Evolutionary conservation across 30 jellyfish, hydroid and myxozoan genomes (phyloP), one percentile per base, ranked within the genome.

Genomic region (Hydra vulgaris): DNA sequence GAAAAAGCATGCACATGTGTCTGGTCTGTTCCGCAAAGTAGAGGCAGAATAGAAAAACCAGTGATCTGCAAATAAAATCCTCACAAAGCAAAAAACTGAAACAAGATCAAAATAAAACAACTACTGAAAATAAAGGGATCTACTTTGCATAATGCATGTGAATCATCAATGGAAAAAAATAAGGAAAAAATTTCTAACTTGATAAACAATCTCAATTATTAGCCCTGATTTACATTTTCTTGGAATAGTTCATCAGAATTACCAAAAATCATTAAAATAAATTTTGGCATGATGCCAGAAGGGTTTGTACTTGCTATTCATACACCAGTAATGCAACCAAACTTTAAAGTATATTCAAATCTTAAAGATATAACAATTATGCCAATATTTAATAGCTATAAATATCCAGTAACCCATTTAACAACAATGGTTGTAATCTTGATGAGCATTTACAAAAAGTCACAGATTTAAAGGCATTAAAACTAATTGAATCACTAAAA

Each of bases 41-140:
- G 71, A 56, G n/a, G 71, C n/a, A 56, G n/a, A n/a, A 56, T n/a
- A 56, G 71, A 56, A 56, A 56, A 56, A 56, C 71, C 71, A 56
- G n/a, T 56, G 71, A 56, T 17, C 71, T 15, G 17, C 18, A 56
- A 56, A 56, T 56, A 15, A 56, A 56, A 56, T 15, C n/a, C 71
- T 56, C 17, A 17, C 17, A 56, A 17, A n/a, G n/a, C 71, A 17
- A 56, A 56, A n/a, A 56, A 56, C 17, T 15, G n/a, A 56, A 56
- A 56, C 17, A 17, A 15, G 71, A 56, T 56, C 17, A 56, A 17
- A 56, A 56, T 56, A n/a, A 56, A 56, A 56, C 71, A 15, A n/a
- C 71, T n/a, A 56, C 71, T 15, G 71, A 17, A 17, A 56, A 56
- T 15, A 56, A 56, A 56, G 71, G 17, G 18, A 56, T 56, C n/a